Base-by-base conservation (phyloP, 2,113 vertebrate genomes). In the Urocynchramus pylzowi region DNA sequence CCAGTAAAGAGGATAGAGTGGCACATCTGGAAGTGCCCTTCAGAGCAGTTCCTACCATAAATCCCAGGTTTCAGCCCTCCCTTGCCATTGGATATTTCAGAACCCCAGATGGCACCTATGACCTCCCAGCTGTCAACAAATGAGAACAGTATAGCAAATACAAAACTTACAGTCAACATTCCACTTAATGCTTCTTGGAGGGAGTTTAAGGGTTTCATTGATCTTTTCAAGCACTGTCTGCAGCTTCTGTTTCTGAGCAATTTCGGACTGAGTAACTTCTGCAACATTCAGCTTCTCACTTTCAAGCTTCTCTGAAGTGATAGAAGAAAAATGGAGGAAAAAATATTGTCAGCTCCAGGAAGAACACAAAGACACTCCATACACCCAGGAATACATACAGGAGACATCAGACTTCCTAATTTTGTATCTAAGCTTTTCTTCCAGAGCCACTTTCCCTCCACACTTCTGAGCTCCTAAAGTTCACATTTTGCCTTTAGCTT, bases 181-280 rank as follows among this genome's bases (percentile, higher is more conserved):
- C 99, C 98, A 99, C 89, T 98, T 99, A 98, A 99, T 98, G 97
- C 95, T 98, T 93, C 99, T 98, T 70, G 98, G 98, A 49, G 98
- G 98, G 39, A 99, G 98, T 94, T 99, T 99, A 91, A 99, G 98
- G 10, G 98, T 98, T 93, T 99, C 98, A 7, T 99, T 99, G 98
- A 99, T 99, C 97, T 99, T 99, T 88, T 99, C 98, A 91, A 99
- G 97, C 26, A 99, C 99, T 13, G 98, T 99, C 96, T 99, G 99
- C 33, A 99, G 96, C 86, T 99, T 99, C 91, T 99, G 99, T 89
- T 99, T 99, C 97, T 99, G 99, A 77, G 98, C 98, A 70, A 99
- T 99, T 97, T 99, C 99, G 24, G 98, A 99, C 94, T 99, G 98
- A 59, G 99, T 99, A 89, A 99, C 98, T 97, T 99, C 99, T 20